Percentiles rank a stretch among this genome's conserved stretches.
Conservation (phyloP, 2,888 invertebrate genomes). For the Ophion costatus region DNA sequence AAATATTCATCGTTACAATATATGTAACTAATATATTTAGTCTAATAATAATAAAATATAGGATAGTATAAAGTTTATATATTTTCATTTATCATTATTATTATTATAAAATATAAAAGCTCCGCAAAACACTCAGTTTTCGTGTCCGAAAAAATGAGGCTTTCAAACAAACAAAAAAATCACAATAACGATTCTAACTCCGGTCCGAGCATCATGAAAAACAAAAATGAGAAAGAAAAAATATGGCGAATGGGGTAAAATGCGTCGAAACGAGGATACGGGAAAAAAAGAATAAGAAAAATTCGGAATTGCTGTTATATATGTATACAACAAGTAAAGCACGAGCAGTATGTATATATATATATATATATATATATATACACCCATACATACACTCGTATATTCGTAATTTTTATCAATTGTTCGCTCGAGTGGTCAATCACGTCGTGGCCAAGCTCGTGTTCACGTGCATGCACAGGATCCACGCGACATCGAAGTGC, state of each 20-base stretch:
- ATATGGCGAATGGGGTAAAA: neutral
- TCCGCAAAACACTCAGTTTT: neutral
- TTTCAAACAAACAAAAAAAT: neutral
- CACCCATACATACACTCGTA: neutral
- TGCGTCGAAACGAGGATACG: neutral
- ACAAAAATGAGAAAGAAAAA: neutral
- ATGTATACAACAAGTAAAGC: no score
- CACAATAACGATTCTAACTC: neutral
- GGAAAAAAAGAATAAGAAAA: neutral
- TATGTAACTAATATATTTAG: no score
- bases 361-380: no score
- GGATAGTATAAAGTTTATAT: no score
- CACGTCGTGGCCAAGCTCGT: neutral
- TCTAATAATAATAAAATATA: no score
- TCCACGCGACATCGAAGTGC: neutral
- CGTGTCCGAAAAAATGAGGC: neutral
- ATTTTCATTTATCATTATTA: no score
- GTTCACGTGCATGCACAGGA: neutral
- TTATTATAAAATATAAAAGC: neutral
- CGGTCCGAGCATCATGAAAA: neutral
- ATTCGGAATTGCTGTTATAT: neutral
- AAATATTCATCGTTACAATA: no score
- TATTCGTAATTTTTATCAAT: neutral
- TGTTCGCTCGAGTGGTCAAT: neutral
- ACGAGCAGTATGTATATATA: no score